phyloP scores from a whole-genome alignment of 2,888 invertebrate genomes.

The Pinctada fucata region DNA sequence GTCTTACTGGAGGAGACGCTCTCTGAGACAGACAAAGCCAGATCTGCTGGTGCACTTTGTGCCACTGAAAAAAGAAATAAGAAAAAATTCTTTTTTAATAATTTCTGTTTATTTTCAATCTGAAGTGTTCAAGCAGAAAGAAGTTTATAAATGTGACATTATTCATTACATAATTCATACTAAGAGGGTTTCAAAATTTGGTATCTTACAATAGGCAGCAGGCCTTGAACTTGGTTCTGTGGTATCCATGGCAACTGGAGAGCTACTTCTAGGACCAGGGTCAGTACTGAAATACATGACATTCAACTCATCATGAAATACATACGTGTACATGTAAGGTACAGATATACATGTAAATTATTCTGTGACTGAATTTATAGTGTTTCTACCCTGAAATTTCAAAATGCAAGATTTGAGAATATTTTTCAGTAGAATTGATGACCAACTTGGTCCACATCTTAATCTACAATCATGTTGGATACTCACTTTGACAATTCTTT shows the following conservation, averaged over 20 bases:
- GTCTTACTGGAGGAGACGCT: constrained; percentile 18
- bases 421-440: no score
- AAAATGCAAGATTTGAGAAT: neutral
- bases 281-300: constrained; percentile 34
- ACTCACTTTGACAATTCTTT: constrained; percentile 50
- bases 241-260: constrained; percentile 74
- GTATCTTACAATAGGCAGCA: constrained; percentile 64
- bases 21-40: constrained; percentile 14
- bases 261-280: constrained; percentile 67
- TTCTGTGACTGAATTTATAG: no score
- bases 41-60: constrained; percentile 35
- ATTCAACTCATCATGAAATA: no score
- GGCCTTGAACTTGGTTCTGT: constrained; percentile 67
- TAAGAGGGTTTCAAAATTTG: no score
- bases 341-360: no score
- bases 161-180: no score
- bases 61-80: constrained; percentile 24
- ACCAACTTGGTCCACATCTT: neutral
- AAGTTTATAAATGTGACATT: no score
- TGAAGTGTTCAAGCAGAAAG: no score
- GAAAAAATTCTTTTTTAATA: no score
- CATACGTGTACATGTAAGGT: no score
- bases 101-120: no score
- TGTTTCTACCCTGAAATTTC: neutral
- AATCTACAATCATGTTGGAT: neutral